Conservation (phyloP, 2,888 invertebrate genomes). For the Penaeus monodon region DNA sequence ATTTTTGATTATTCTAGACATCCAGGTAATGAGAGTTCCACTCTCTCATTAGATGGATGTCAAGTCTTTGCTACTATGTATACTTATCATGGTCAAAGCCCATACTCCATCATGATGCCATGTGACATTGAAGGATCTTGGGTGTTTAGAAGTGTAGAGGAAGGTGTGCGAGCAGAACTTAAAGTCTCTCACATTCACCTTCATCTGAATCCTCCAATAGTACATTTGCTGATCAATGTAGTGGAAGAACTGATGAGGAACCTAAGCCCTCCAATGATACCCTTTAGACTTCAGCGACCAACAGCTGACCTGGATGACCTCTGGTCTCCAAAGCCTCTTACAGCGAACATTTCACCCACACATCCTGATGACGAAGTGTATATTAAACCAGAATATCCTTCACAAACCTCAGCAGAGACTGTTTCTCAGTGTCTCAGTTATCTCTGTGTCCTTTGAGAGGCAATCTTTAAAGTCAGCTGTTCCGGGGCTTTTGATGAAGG, state of each 20-base stretch:
- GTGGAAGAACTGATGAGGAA: conserved; percentile 66
- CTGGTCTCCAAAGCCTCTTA: conserved; percentile 80
- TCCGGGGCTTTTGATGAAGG: conserved; percentile 74
- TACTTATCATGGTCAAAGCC: conserved; percentile 40
- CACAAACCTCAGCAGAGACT: conserved; percentile 73
- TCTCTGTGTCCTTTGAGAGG: conserved; percentile 78
- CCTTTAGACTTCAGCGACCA: conserved; percentile 70
- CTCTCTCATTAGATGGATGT: conserved; percentile 49
- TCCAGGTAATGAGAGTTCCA: conserved; percentile 62
- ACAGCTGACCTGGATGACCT: conserved; percentile 75
- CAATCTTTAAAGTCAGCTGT: conserved; percentile 71
- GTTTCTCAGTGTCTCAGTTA: conserved; percentile 74
- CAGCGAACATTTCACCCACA: conserved; percentile 67
- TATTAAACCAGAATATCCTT: conserved; percentile 70
- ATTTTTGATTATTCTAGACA: conserved; percentile 62
- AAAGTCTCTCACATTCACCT: conserved; percentile 79
- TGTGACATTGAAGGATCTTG: conserved; percentile 53
- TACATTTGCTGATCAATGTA: conserved; percentile 78
- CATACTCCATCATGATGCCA: conserved; percentile 61
- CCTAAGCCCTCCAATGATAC: conserved; percentile 70
- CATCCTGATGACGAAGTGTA: conserved; percentile 61
- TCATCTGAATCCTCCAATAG: conserved; percentile 80
- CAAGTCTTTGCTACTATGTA: conserved; percentile 58
- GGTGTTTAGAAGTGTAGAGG: conserved; percentile 75
- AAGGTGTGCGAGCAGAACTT: conserved; percentile 78